Evolutionary conservation across 2,888 invertebrate species (phyloP).

Genomic region (Disparrhopalites patrizii): DNA sequence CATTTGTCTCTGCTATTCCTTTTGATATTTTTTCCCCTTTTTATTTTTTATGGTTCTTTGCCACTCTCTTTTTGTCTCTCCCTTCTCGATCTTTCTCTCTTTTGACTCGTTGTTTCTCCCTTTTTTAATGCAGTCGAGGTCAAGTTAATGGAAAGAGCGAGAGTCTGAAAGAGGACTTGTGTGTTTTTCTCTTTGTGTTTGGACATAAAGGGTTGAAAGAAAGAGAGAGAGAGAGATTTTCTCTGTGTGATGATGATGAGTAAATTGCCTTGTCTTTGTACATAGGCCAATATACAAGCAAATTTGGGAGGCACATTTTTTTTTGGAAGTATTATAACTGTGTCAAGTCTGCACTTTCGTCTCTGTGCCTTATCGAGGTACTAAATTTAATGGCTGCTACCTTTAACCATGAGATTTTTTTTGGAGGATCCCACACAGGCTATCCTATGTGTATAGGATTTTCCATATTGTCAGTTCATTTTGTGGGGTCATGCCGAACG

Average conservation of each 20-base stretch:
- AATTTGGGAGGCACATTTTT: not conserved
- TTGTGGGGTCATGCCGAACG: too few species aligned
- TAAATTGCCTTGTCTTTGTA: constrained; percentile 8
- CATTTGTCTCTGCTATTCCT: too few species aligned
- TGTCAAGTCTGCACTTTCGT: constrained; percentile 2
- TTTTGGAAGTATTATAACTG: not conserved
- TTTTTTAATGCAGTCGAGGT: constrained; percentile 20
- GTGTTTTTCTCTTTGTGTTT: not conserved
- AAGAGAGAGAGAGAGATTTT: not conserved
- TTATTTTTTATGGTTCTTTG: too few species aligned
- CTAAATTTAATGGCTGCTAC: not conserved
- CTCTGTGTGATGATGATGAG: not conserved
- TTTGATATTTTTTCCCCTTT: too few species aligned
- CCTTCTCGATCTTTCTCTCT: too few species aligned
- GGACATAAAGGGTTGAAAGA: not conserved
- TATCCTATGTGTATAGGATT: too few species aligned
- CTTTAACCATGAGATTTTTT: too few species aligned
- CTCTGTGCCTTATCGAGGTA: not conserved
- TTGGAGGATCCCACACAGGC: too few species aligned
- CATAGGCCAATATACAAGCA: not conserved
- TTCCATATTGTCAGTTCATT: too few species aligned
- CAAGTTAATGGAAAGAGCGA: constrained; percentile 16
- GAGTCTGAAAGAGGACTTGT: not conserved
- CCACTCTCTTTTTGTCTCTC: too few species aligned
- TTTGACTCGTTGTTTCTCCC: too few species aligned